These are phyloP conservation scores for Lamellibrachia satsuma DNA, from an alignment of 2,888 invertebrate genomes.

Conservation along the genomic window DNA sequence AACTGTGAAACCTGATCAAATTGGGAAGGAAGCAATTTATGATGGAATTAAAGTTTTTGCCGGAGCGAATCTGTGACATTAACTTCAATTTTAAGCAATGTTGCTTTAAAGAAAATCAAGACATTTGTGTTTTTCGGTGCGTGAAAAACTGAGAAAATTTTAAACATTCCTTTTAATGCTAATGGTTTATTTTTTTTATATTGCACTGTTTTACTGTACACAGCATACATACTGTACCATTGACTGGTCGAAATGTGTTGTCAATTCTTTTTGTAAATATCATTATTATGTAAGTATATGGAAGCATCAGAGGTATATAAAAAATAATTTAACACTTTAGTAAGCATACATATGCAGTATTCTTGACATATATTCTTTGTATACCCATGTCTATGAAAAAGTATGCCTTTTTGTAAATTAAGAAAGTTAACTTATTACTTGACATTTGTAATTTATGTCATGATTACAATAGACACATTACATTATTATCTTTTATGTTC, in stretches of 20 bases:
- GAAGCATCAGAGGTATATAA: no score
- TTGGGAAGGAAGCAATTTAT: not conserved
- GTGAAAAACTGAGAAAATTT: not conserved
- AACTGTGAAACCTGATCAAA: not conserved
- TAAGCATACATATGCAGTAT: no score
- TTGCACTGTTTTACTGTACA: not conserved
- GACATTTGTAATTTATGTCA: no score
- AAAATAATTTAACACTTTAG: no score
- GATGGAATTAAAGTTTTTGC: not conserved
- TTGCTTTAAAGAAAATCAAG: not conserved
- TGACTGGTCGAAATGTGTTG: not conserved
- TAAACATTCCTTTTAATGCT: slow-evolving; percentile 10
- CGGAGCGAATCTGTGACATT: no score
- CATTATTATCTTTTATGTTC: not conserved
- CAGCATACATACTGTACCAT: not conserved
- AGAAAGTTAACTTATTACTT: no score
- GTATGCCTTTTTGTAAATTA: no score
- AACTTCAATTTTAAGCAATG: no score
- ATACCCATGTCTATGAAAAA: no score
- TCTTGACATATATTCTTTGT: no score
- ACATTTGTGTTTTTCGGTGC: not conserved
- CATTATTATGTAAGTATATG: no score
- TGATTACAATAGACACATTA: not conserved
- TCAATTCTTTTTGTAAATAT: not conserved
- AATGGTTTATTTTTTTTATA: not conserved